Evolutionary conservation across 2,888 invertebrate species (phyloP).

Genomic region (Plusia festucae): DNA sequence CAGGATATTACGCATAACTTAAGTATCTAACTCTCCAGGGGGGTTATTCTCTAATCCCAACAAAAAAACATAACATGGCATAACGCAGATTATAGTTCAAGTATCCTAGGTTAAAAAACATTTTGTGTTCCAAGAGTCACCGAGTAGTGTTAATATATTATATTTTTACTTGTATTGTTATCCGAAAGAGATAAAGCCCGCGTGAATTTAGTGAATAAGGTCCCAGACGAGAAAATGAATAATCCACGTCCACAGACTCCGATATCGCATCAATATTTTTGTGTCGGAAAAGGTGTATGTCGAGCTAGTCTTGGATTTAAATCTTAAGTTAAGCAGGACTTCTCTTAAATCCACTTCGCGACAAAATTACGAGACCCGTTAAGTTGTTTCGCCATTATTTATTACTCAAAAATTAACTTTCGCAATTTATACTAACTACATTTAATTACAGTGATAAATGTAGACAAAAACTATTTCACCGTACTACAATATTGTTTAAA

Average conservation of each 20-base stretch:
- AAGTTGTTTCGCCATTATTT: conserved; percentile 2
- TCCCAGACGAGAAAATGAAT: not conserved
- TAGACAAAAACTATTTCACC: not conserved
- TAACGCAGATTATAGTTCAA: no score
- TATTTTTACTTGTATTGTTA: no score
- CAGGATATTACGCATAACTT: conserved; percentile 4
- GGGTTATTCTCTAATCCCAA: no score
- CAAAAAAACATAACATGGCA: no score
- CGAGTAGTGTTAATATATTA: no score
- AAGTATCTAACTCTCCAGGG: no score
- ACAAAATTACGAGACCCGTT: not conserved
- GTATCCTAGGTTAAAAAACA: no score
- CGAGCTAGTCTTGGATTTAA: not conserved
- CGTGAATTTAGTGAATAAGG: no score
- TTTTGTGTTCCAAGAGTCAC: no score
- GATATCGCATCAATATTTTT: not conserved
- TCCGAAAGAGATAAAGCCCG: no score
- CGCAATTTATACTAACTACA: conserved; percentile 1
- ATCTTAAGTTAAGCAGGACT: not conserved
- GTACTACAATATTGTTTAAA: conserved; percentile 1
- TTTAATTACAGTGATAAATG: conserved; percentile 5
- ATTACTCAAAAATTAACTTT: not conserved
- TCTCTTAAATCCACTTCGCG: not conserved
- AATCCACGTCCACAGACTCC: not conserved
- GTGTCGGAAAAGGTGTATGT: not conserved